phyloP scores from a whole-genome alignment of 2,888 invertebrate genomes.

The Amiota communis region DNA sequence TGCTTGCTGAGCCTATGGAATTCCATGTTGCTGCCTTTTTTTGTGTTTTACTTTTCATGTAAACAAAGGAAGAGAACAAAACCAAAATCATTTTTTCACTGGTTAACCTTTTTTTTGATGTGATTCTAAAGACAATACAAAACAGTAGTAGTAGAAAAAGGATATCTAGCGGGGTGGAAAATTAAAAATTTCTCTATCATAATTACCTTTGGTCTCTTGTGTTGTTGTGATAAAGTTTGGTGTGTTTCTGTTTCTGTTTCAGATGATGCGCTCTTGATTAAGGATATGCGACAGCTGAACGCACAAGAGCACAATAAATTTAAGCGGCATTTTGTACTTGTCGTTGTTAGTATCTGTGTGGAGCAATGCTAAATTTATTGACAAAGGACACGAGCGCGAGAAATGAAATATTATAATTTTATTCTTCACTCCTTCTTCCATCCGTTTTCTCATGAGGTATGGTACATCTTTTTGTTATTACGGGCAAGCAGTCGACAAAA shows the following conservation, averaged over 20 bases:
- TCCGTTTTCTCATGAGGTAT: no score
- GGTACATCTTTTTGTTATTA: no score
- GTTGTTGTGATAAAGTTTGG: constrained; percentile 3
- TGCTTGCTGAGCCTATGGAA: not conserved
- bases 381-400: constrained; percentile 2
- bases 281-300: not conserved
- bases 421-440: no score
- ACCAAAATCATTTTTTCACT: not conserved
- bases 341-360: not conserved
- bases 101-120: constrained; percentile 28
- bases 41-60: not conserved
- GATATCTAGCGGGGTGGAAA: not conserved
- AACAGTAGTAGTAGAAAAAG: not conserved
- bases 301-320: not conserved
- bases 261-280: constrained; percentile 5
- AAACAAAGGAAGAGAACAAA: no score
- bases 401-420: no score
- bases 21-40: not conserved
- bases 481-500: no score
- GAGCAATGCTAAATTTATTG: constrained; percentile 20
- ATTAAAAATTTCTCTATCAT: not conserved
- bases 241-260: constrained; percentile 16
- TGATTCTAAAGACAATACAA: not conserved
- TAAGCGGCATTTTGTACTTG: not conserved
- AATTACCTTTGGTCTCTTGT: constrained; percentile 15